phyloP scores from a whole-genome alignment of 2,888 invertebrate species.

The Chydorus sphaericus region DNA sequence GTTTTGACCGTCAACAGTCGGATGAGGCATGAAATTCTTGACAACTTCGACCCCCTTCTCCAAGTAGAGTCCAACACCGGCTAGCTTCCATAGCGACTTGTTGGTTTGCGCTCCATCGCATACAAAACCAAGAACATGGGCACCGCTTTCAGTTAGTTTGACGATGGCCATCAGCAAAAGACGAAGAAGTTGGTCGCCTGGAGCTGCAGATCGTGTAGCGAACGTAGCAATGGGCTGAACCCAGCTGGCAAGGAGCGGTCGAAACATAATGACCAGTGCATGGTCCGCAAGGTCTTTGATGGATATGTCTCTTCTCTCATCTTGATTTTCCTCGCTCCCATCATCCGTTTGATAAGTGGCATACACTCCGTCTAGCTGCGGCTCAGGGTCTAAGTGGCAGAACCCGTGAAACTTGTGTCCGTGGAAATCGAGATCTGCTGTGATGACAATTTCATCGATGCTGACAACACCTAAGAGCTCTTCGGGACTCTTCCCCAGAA shows the following conservation, averaged over 20 bases:
- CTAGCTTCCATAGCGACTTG: neutral
- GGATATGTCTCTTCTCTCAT: too few species aligned
- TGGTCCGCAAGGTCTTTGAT: neutral
- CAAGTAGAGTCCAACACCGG: neutral
- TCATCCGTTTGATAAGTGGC: too few species aligned
- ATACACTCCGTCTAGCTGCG: too few species aligned
- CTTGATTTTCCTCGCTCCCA: too few species aligned
- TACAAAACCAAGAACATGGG: neutral
- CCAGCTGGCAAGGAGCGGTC: neutral
- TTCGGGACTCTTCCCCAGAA: neutral
- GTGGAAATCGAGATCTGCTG: constrained; percentile 13
- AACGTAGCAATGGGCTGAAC: neutral
- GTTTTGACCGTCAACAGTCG: neutral
- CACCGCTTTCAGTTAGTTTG: neutral
- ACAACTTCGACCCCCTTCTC: neutral
- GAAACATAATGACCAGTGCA: neutral
- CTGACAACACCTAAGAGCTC: constrained; percentile 12
- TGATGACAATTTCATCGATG: constrained; percentile 16
- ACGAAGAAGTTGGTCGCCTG: neutral
- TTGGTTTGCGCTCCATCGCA: neutral
- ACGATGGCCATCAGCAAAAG: neutral
- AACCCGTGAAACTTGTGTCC: constrained; percentile 13
- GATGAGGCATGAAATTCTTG: neutral
- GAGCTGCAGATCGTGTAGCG: neutral
- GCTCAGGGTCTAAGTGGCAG: too few species aligned